These are phyloP conservation scores for Dendroctonus ponderosae DNA, from an alignment of 1,140 invertebrate genomes.

Conservation along the genomic window DNA sequence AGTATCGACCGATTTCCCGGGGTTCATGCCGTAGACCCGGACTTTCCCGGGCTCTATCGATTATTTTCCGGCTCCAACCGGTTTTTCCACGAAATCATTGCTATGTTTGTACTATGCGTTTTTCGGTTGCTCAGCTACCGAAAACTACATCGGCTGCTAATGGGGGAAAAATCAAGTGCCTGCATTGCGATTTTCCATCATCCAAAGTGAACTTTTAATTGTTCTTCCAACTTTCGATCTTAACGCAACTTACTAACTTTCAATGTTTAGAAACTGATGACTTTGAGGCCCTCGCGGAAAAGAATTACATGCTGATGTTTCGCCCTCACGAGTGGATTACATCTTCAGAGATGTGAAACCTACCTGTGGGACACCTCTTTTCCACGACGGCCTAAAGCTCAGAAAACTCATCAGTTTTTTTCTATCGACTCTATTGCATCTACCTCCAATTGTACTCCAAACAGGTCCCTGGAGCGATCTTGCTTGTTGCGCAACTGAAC, in stretches of 20 bases:
- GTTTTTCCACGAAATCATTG: conserved; percentile 47
- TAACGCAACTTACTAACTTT: no score
- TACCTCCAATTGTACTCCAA: conserved; percentile 54
- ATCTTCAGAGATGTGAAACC: no score
- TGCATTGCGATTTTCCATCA: neutral
- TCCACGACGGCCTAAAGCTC: no score
- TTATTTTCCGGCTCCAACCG: conserved; percentile 45
- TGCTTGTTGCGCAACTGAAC: conserved; percentile 44
- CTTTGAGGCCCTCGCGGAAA: no score
- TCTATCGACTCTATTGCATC: neutral
- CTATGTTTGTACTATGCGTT: conserved; percentile 45
- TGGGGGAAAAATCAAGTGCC: neutral
- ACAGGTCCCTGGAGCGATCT: conserved; percentile 58
- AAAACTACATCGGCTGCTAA: neutral
- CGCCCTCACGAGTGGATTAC: no score
- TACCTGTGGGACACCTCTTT: no score
- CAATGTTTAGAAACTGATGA: no score
- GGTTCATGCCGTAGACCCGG: neutral
- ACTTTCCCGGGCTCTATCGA: conserved; percentile 40
- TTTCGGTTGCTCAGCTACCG: conserved; percentile 44
- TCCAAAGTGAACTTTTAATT: neutral
- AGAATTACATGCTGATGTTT: no score
- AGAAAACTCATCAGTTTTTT: no score
- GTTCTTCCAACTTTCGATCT: neutral
- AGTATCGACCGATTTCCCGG: conserved; percentile 26